Base-by-base conservation (phyloP, 1,140 invertebrate genomes). In the Scaptomyza graminum region DNA sequence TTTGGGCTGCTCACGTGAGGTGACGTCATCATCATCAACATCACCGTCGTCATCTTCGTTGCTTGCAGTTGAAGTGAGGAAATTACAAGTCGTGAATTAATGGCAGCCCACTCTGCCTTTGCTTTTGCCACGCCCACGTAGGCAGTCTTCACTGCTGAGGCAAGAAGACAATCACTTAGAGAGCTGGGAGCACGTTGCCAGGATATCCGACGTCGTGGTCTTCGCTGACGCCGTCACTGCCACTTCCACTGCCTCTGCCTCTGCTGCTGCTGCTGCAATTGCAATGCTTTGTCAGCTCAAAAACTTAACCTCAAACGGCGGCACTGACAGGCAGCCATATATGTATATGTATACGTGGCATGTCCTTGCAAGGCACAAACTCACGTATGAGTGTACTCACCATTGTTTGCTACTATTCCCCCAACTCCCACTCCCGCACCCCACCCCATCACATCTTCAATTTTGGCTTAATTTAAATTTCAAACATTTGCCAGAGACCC, bases 61-160 rank as follows among this genome's bases (percentile, higher is more conserved):
- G 62, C 65, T 74, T 80, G 83, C 75, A 79, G 71, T 69, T 76
- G 82, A 87, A 90, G 87, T 90, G 75, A 90, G 85, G 85, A 90
- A 90, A 90, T 90, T 90, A 90, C 87, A 90, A 90, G 72, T 90
- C 85, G 85, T 74, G 87, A 90, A 90, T 90, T 90, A 90, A 90
- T 90, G 81, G 81, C 72, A 74, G 28, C 62, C 54, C 41, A 22
- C 12, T 34, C 8, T 34, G 8, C 31, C 31, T 34, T 34, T 41
- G 22, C 16, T 11, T 25, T 39, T 41, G 28, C 39, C 43, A 41
- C 46, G 3, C 41, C 18, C 16, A 37, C 13, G 3, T 11, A 25
- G n/a, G 28, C 41, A 37, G 18, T 5, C 12, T n/a, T 41, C 25
- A 34, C 28, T 18, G 8, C 22, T 34, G 50, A 56, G 55, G 43